Base-by-base conservation (phyloP, 92 coral and sea anemone species). In the Hydrozoanthus gracilis region DNA sequence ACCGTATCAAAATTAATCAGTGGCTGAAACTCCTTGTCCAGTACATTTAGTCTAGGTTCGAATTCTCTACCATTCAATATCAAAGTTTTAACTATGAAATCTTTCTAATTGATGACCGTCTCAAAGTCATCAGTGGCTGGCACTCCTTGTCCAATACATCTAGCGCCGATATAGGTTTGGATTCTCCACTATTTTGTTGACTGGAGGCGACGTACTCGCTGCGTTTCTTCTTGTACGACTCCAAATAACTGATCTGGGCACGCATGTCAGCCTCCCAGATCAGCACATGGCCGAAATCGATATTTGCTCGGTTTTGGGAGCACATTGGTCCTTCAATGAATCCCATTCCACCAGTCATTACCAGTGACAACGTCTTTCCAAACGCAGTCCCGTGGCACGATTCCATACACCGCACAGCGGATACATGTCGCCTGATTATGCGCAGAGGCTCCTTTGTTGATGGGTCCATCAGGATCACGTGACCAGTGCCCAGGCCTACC, bases 401-500 rank as follows among this genome's bases (percentile, higher is more conserved):
- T 39, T 88, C 89, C 87, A 97, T 76, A 83, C 99, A 97, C 15
- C 99, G 98, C 39, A 97, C 99, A 78, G 98, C 92, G 86, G 95
- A 89, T 78, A 87, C 86, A 86, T 97, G 99, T 48, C 99, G 93
- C 55, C 88, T 90, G 88, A 97, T 86, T 10, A 92, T 64, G 88
- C 89, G 92, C 66, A 97, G 88, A 0, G 92, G 95, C 39, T 92
- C 92, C 72, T 88, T 88, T 56, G 95, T 88, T 46, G 86, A 51
- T 12, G 98, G 90, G 47, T 96, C 95, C 14, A 97, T 75, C 17
- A 95, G 92, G 39, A 97, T 90, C 76, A 97, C 92, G 77, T 95
- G 97, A 69, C 99, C 99, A 13, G 92, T 83, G 5, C 99, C 98
- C 60, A 95, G 95, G 18, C 99, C 99, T 4, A 97, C 90, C 99